Evolutionary conservation across 2,888 invertebrate genomes (phyloP).

Genomic region (Hofmannophila pseudospretella): DNA sequence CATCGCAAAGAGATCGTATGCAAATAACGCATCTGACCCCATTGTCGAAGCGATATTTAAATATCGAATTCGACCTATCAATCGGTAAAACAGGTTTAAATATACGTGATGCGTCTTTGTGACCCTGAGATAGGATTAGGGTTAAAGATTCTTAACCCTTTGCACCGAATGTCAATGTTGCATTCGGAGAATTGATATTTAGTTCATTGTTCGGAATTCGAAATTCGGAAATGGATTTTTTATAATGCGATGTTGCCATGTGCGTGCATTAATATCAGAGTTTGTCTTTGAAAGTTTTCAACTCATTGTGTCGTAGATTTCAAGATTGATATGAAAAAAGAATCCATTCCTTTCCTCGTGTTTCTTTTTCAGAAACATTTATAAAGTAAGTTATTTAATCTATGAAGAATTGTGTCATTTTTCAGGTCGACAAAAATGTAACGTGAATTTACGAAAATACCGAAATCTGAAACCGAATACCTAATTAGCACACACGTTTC

Average conservation of each 20-base stretch:
- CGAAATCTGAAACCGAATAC: slow-evolving; percentile 4
- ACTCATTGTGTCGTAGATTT: slow-evolving; percentile 13
- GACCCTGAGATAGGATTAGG: slow-evolving; percentile 61
- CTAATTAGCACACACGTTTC: slow-evolving; percentile 21
- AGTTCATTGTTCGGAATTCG: slow-evolving; percentile 42
- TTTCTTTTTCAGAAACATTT: no score
- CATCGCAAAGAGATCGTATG: slow-evolving; percentile 70
- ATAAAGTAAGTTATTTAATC: neutral
- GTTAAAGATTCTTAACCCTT: slow-evolving; percentile 39
- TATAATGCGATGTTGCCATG: slow-evolving; percentile 38
- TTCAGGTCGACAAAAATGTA: neutral
- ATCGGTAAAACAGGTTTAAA: slow-evolving; percentile 74
- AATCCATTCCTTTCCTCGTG: no score
- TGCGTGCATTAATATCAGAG: slow-evolving; percentile 39
- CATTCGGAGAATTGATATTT: slow-evolving; percentile 53
- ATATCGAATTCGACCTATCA: slow-evolving; percentile 66
- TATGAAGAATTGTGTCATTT: neutral
- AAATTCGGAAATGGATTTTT: slow-evolving; percentile 65
- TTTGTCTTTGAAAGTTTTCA: slow-evolving; percentile 24
- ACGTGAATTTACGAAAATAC: neutral
- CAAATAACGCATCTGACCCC: slow-evolving; percentile 58
- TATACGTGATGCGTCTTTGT: slow-evolving; percentile 57
- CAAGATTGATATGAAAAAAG: slow-evolving; percentile 4
- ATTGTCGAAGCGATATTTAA: slow-evolving; percentile 54
- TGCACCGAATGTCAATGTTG: slow-evolving; percentile 63